Evolutionary conservation across 2,113 vertebrate genomes (phyloP).

Genomic region (Crocuta crocuta): DNA sequence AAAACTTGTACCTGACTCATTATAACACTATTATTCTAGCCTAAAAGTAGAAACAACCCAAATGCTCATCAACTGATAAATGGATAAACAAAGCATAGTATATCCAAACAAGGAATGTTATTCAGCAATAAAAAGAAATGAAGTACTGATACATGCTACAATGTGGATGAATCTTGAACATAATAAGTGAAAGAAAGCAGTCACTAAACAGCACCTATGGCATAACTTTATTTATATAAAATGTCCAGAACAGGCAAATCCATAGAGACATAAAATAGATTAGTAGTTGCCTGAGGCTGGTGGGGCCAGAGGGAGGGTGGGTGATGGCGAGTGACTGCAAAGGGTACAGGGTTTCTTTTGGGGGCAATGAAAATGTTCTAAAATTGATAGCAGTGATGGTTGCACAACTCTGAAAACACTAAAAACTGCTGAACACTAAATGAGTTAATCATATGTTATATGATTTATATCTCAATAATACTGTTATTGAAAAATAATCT

Average conservation of each 20-base stretch:
- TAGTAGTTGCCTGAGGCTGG: neutral
- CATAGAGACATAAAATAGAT: neutral
- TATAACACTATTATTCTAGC: neutral
- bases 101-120: neutral
- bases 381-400: neutral
- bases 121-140: neutral
- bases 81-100: neutral
- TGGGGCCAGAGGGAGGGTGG: neutral
- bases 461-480: slow-evolving; percentile 17
- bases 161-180: neutral
- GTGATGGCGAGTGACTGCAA: neutral
- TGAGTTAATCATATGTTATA: neutral
- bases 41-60: neutral
- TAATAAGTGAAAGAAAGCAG: neutral
- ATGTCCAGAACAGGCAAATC: neutral
- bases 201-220: neutral
- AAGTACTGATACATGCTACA: neutral
- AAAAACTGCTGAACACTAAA: slow-evolving; percentile 15
- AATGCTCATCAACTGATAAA: neutral
- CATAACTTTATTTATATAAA: slow-evolving; percentile 15
- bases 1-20: neutral
- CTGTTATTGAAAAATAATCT: slow-evolving; percentile 22
- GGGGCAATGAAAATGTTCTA: neutral
- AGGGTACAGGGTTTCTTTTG: neutral
- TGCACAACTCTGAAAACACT: slow-evolving; percentile 18